Base-by-base conservation (phyloP, 2,888 invertebrate species). In the Macrophya alboannulata region DNA sequence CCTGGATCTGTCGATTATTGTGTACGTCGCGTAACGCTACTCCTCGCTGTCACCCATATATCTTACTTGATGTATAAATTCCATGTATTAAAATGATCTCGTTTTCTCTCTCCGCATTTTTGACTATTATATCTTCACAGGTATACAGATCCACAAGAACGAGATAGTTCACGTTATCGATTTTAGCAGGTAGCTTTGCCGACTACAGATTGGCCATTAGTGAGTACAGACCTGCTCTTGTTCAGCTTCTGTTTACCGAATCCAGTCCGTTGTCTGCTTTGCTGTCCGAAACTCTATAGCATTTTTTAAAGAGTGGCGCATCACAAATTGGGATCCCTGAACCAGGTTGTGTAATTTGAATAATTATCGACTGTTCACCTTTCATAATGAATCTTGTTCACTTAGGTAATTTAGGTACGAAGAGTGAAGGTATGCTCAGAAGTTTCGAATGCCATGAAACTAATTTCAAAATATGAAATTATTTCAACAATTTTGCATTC, bases 211-310 rank as follows among this genome's bases (percentile, higher is more conserved):
- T 43, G 43, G n/a, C 71, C 71, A 40, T 71, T 71, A 71, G 71
- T 40, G 40, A 40, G 71, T 43, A 4, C 71, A 40, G 40, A 71
- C 71, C 40, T 17, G 37, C 71, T 71, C 40, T 43, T 43, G 71
- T 71, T 43, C 10, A 40, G 71, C 40, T 71, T 71, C 71, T 71
- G 71, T 71, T 71, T 71, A 71, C 71, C 71, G 71, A n/a, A 71
- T 21, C 25, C 62, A 62, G 15, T 10, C 31, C 37, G 37, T 15
- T 68, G 31, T 31, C 40, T 43, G 1, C n/a, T 71, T 71, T 71
- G 15, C 40, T 40, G 40, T 40, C 71, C 40, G 40, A 71, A 71
- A 71, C 43, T 71, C 37, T 71, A 71, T 71, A 71, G 71, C 71
- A 6, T 68, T 68, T 68, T n/a, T 43, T n/a, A 31, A 43, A 40